A percentile compares a stretch with the other conserved stretches of the same genome.
Conservation (phyloP, 2,113 vertebrate species). For the Grammomys dolichurus region DNA sequence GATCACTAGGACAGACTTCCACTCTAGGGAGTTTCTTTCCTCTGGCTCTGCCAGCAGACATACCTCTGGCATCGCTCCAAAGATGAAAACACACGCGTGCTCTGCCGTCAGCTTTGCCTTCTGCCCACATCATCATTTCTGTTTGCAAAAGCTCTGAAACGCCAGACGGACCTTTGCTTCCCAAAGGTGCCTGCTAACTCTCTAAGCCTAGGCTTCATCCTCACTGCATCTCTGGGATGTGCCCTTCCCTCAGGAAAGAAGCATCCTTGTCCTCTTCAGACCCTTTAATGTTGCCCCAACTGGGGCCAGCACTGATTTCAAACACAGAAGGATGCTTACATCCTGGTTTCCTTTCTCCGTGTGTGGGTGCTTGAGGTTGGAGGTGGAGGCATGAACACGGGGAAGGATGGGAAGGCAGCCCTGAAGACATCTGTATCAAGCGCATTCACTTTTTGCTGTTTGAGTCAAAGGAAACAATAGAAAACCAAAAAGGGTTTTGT, state of each 20-base stretch:
- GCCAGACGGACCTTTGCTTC: background rate
- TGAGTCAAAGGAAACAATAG: constrained; percentile 47
- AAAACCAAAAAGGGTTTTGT: constrained; percentile 32
- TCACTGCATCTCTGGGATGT: background rate
- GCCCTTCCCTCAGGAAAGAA: background rate
- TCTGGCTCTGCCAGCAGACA: background rate
- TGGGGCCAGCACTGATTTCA: background rate
- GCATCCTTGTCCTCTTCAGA: background rate
- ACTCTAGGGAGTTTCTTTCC: too few species aligned
- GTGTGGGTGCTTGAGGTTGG: too few species aligned
- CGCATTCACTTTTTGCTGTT: constrained; percentile 4
- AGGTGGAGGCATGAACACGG: background rate
- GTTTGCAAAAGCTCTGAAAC: background rate
- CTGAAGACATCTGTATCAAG: constrained; percentile 5
- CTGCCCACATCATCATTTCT: background rate
- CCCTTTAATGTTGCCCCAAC: background rate
- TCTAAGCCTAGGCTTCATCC: too few species aligned
- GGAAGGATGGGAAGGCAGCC: constrained; percentile 55
- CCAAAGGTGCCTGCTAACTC: too few species aligned
- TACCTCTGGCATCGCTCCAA: background rate
- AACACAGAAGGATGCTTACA: background rate
- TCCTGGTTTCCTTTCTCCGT: background rate
- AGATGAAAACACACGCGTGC: background rate
- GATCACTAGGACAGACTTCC: background rate
- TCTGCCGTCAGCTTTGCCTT: too few species aligned